phyloP scores from a whole-genome alignment of 2,888 invertebrate species.

The Conchocele bisecta region DNA sequence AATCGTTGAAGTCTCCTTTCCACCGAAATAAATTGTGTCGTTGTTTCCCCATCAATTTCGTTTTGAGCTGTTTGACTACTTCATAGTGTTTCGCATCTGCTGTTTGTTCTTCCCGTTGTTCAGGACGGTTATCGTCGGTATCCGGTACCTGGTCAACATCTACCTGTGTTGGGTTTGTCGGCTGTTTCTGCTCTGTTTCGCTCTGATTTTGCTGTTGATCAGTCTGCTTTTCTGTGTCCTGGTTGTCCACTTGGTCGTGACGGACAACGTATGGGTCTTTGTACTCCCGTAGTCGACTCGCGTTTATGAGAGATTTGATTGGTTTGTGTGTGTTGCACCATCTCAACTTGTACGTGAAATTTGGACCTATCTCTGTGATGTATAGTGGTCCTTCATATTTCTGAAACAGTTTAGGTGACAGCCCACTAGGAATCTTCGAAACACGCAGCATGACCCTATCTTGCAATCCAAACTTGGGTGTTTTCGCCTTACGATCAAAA shows the following conservation, averaged over 20 bases:
- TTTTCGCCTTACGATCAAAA: conserved; percentile 28
- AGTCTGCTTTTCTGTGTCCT: no score
- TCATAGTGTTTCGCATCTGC: no score
- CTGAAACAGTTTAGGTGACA: conserved; percentile 20
- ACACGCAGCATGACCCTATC: conserved; percentile 21
- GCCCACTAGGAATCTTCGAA: conserved; percentile 2
- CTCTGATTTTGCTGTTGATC: no score
- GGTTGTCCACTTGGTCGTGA: no score
- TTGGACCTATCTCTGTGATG: not conserved
- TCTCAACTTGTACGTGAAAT: conserved; percentile 3
- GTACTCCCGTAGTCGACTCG: not conserved
- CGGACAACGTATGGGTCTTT: conserved; percentile 11
- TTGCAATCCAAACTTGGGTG: conserved; percentile 8
- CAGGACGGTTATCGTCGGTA: no score
- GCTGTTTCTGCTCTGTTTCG: no score
- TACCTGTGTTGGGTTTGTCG: no score
- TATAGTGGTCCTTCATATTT: conserved; percentile 16
- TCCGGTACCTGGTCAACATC: no score
- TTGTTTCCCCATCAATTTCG: not conserved
- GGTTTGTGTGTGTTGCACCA: not conserved
- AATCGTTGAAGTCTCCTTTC: not conserved
- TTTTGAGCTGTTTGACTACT: conserved; percentile 1
- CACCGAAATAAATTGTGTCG: not conserved
- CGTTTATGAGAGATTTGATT: not conserved
- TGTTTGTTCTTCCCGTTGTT: no score